Percentiles rank a stretch among this genome's conserved stretches.
Evolutionary conservation across 2,888 invertebrate species (phyloP).

Genomic region (Ctenicera cuprea): DNA sequence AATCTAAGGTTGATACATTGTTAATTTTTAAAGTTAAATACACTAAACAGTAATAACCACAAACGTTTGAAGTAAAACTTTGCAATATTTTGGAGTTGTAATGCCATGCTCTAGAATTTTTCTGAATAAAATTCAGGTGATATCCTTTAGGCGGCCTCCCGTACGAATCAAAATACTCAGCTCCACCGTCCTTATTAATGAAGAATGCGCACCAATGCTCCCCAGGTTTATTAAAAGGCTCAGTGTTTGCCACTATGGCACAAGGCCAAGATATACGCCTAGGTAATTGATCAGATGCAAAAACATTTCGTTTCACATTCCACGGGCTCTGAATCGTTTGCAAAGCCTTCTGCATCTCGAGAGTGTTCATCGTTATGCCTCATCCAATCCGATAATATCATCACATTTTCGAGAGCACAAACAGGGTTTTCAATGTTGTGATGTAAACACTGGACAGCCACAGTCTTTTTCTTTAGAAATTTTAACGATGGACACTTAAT

Average conservation of each 20-base stretch:
- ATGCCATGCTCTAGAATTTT: neutral
- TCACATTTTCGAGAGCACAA: conserved; percentile 29
- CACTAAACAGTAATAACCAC: conserved; percentile 28
- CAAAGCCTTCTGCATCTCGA: too few relatives aligned
- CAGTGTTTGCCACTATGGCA: conserved; percentile 22
- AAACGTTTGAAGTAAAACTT: conserved; percentile 17
- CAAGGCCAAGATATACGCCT: conserved; percentile 1
- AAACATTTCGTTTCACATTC: conserved; percentile 27
- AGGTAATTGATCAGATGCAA: conserved; percentile 31
- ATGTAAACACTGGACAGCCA: conserved; percentile 14
- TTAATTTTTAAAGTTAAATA: too few relatives aligned
- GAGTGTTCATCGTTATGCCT: neutral
- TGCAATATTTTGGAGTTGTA: conserved; percentile 16
- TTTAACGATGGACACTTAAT: conserved; percentile 10
- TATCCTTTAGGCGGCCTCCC: conserved; percentile 6
- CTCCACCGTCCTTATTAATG: conserved; percentile 3
- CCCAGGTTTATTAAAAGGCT: neutral
- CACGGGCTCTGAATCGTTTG: too few relatives aligned
- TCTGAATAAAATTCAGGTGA: conserved; percentile 26
- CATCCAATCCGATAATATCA: conserved; percentile 21
- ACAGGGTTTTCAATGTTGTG: conserved; percentile 16
- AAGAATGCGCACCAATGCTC: conserved; percentile 33
- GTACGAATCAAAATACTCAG: conserved; percentile 33
- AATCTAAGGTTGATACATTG: too few relatives aligned
- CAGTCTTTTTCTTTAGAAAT: neutral